Evolutionary conservation across 2,797 vertebrate genomes (phyloP).

Genomic region (Lophotriccus pileatus): DNA sequence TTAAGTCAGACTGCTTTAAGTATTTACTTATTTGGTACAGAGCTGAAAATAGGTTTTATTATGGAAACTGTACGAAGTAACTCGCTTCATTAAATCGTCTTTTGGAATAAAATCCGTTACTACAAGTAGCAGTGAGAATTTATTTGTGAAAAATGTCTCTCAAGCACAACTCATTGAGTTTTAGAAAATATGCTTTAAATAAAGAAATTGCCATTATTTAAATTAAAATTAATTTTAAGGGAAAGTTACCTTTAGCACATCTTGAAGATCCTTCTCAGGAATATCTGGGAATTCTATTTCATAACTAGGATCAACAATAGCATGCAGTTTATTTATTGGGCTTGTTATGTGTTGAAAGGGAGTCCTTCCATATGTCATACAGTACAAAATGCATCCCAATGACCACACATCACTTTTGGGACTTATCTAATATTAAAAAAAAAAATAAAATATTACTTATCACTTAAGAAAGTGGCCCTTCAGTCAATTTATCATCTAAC

Average conservation of each 20-base stretch:
- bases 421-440: constrained; percentile 82
- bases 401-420: constrained; percentile 98
- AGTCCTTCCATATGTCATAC: constrained; percentile 95
- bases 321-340: constrained; percentile 91
- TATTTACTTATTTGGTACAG: neutral
- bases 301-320: constrained; percentile 89
- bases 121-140: neutral
- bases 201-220: neutral
- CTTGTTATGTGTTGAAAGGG: constrained; percentile 96
- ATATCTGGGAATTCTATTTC: constrained; percentile 91
- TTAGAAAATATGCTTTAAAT: neutral
- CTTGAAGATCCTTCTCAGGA: constrained; percentile 89
- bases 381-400: constrained; percentile 95
- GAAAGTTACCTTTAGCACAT: constrained; percentile 88
- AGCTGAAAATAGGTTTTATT: neutral
- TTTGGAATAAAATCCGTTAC: neutral
- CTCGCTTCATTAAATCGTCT: neutral
- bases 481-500: neutral
- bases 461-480: neutral
- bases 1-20: neutral
- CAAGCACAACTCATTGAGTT: neutral
- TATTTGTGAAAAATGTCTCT: neutral
- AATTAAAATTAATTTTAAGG: neutral
- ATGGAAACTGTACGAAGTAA: neutral
- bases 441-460: neutral